Conservation (phyloP, 2,797 vertebrate genomes). For the Acrocephalus scirpaceus region DNA sequence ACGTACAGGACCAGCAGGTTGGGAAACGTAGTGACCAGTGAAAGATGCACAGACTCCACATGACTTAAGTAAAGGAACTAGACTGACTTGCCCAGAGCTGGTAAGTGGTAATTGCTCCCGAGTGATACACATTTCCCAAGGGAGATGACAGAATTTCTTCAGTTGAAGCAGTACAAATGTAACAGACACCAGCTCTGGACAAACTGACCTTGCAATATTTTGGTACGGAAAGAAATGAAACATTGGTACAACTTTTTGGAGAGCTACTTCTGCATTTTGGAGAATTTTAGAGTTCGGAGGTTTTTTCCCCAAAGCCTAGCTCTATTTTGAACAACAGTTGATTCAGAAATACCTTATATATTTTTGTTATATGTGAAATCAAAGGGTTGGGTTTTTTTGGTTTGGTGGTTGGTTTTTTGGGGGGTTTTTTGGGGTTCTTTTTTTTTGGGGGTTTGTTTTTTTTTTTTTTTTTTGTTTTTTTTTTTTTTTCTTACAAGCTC, state of each 20-base stretch:
- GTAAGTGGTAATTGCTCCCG: neutral
- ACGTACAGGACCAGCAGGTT: fast-evolving
- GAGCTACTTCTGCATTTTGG: neutral
- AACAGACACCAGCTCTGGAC: neutral
- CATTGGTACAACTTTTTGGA: neutral
- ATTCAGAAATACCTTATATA: neutral
- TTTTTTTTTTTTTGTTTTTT: fast-evolving
- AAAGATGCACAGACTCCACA: neutral
- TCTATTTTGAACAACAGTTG: neutral
- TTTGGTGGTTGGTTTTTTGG: too few relatives aligned
- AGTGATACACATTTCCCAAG: fast-evolving
- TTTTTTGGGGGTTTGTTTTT: too few relatives aligned
- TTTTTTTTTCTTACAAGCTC: neutral
- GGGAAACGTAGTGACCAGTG: neutral
- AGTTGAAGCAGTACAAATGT: neutral
- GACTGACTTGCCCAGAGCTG: neutral
- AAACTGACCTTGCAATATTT: neutral
- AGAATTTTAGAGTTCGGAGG: neutral
- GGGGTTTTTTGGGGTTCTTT: too few relatives aligned
- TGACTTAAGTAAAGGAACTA: neutral
- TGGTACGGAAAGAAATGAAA: neutral
- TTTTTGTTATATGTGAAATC: neutral
- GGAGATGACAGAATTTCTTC: neutral
- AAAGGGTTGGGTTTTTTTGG: neutral
- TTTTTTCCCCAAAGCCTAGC: neutral